These are phyloP conservation scores for Typhlichthys eigenmanni DNA, from an alignment of 2,797 vertebrate species.

Conservation along the genomic window DNA sequence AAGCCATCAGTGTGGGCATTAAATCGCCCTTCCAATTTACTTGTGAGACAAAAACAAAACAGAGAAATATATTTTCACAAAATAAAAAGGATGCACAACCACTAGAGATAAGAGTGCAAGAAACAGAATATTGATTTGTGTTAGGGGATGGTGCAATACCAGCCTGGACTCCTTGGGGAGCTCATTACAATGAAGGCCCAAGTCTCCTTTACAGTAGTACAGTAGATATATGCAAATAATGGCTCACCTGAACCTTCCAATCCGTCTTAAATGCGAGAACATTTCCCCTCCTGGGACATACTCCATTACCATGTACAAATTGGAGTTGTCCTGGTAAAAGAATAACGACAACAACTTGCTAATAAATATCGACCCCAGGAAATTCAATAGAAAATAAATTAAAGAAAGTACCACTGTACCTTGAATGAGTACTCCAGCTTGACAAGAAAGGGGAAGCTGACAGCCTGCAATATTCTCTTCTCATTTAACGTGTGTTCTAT, in stretches of 20 bases:
- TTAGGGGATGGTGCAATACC: no score
- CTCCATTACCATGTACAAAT: conserved; percentile 99
- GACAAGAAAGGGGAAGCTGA: conserved; percentile 98
- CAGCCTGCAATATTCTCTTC: conserved; percentile 98
- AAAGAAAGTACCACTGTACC: conserved; percentile 71
- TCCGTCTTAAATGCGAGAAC: conserved; percentile 99
- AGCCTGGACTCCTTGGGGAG: no score
- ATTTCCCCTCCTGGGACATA: conserved; percentile 98
- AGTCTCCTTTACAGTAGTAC: background rate
- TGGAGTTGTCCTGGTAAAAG: conserved; percentile 92
- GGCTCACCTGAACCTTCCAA: conserved; percentile 95
- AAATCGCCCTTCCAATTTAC: no score
- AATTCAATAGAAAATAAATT: background rate
- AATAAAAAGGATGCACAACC: no score
- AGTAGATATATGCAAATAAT: background rate
- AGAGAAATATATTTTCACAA: no score
- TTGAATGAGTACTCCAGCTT: conserved; percentile 98
- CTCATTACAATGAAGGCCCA: background rate
- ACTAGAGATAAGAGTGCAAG: no score
- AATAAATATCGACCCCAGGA: background rate
- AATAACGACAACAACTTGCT: background rate
- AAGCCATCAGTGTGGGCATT: no score
- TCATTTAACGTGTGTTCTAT: conserved; percentile 99
- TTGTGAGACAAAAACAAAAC: no score
- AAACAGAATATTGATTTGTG: no score